Conservation (phyloP, 2,888 invertebrate genomes). For the Panorpa germanica region DNA sequence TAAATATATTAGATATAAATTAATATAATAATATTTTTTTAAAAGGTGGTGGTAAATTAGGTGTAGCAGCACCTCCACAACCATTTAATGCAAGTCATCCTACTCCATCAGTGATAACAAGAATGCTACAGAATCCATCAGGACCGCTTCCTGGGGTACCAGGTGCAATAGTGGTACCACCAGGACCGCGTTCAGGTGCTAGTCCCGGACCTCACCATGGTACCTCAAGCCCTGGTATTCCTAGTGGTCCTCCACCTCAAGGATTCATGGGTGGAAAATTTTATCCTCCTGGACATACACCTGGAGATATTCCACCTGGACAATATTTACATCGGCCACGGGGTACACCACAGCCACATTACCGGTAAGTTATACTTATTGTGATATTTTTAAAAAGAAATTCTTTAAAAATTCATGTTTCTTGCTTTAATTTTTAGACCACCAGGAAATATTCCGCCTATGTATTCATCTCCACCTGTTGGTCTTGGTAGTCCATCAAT, state of each 20-base stretch:
- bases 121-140: conserved; percentile 30
- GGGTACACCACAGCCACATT: no score
- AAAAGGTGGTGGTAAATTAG: conserved; percentile 16
- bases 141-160: conserved; percentile 14
- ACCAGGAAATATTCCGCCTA: no score
- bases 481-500: no score
- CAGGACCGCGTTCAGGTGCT: not conserved
- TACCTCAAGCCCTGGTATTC: not conserved
- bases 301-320: no score
- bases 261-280: conserved; percentile 1
- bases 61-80: conserved; percentile 28
- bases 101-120: conserved; percentile 37
- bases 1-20: not conserved
- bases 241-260: conserved; percentile 4
- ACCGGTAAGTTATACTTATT: no score
- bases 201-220: not conserved
- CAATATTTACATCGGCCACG: no score
- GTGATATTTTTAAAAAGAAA: no score
- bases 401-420: no score
- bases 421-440: no score
- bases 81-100: conserved; percentile 28
- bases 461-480: no score
- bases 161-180: conserved; percentile 6
- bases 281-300: no score
- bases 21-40: conserved; percentile 1